Base-by-base conservation (phyloP, 2,113 vertebrate genomes). In the Leptobrachium ailaonicum region DNA sequence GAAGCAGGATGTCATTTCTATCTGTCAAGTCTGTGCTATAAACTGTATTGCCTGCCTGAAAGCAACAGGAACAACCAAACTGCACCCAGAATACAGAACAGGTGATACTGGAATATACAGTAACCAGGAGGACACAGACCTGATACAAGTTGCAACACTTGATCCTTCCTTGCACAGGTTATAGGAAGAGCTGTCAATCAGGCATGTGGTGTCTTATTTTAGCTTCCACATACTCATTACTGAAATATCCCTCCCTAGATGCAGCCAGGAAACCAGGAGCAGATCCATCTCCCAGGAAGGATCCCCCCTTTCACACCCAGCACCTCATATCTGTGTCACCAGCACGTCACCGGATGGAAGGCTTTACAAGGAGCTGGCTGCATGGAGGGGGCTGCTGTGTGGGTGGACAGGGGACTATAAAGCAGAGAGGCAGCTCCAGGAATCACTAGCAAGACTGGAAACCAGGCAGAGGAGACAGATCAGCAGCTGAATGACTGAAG, bases 361-460 rank as follows among this genome's bases (percentile, higher is more conserved):
- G 84, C 86, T 90, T 87, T 88, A 91, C 84, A 90, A 82, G 89
- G 88, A 72, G 84, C 76, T 79, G 74, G 40, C 78, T 85, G 89
- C 86, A 87, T 67, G 86, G 86, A 90, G 86, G 90, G 91, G 85
- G 84, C 86, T 82, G 88, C 76, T 74, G 88, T 84, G 88, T 89
- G 88, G 89, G 89, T 84, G 80, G 75, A 76, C 85, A 79, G 71
- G 60, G 67, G 6, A 90, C 88, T 90, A 90, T 88, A 90, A n/a
- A 7, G 60, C 66, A 75, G 8, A 2, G 40, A 13, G 0, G n/a
- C 41, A 63, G 69, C 32, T 45, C 14, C 54, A 2, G 60, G 20
- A 1, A 66, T 14, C 32, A 41, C 63, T 66, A 8, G 8, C n/a
- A 2, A 40, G 63, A 9, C 6, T 32, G 20, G 20, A 32, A 32